phyloP scores from a whole-genome alignment of 2,797 vertebrate genomes.

The Microctenopoma steveboyesi region DNA sequence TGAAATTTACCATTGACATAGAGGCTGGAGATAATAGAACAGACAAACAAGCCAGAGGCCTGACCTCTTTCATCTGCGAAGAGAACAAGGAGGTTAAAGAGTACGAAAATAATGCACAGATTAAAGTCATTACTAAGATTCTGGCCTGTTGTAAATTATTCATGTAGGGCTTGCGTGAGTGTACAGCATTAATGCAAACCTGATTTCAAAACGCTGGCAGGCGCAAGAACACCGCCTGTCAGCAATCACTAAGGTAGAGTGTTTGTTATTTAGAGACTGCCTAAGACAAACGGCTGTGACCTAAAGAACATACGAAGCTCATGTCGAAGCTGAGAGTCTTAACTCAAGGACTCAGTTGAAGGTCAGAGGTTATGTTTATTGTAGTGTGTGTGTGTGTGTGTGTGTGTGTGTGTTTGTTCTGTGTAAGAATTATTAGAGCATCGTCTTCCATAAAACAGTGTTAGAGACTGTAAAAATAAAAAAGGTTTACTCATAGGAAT shows the following conservation, averaged over 20 bases:
- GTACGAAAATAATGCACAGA: conserved; percentile 74
- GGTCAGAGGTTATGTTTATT: conserved; percentile 48
- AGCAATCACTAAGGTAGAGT: conserved; percentile 71
- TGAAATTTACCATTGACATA: conserved; percentile 80
- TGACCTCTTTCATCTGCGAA: conserved; percentile 74
- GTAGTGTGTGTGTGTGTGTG: not conserved
- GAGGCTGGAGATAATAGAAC: conserved; percentile 75
- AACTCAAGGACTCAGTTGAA: conserved; percentile 28
- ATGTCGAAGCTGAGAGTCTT: conserved; percentile 9
- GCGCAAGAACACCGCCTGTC: conserved; percentile 63
- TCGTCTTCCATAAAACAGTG: not conserved
- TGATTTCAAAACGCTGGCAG: conserved; percentile 69
- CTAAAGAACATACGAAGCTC: conserved; percentile 42
- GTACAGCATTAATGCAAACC: conserved; percentile 71
- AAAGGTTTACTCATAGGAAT: not conserved
- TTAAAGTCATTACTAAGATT: conserved; percentile 81
- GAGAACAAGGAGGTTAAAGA: conserved; percentile 73
- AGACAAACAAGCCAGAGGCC: conserved; percentile 73
- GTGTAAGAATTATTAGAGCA: not conserved
- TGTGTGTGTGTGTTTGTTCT: conserved; percentile 13
- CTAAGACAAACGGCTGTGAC: conserved; percentile 40
- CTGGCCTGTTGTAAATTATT: conserved; percentile 80
- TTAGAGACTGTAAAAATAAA: not conserved
- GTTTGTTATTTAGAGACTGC: conserved; percentile 67
- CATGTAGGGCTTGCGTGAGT: conserved; percentile 70